A percentile compares a stretch with the other conserved stretches of the same genome.
phyloP scores from a whole-genome alignment of 2,888 invertebrate genomes.

The Gerosis bhagava region DNA sequence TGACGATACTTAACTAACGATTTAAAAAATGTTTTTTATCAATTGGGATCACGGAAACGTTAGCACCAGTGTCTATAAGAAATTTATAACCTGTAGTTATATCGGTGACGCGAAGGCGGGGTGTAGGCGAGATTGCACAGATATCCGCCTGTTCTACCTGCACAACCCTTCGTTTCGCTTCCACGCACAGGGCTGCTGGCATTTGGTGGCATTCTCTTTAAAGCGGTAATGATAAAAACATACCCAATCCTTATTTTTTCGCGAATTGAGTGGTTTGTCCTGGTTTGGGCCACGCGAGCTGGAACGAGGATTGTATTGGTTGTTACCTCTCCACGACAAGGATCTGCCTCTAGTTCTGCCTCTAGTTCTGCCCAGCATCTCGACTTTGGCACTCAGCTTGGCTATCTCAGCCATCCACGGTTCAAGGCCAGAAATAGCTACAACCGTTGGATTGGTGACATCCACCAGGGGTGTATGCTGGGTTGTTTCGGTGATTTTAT shows the following conservation, averaged over 20 bases:
- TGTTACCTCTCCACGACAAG: background rate
- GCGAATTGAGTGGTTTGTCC: too few relatives aligned
- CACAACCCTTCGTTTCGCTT: slow-evolving; percentile 12
- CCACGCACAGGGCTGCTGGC: slow-evolving; percentile 29
- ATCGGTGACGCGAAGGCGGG: slow-evolving; percentile 30
- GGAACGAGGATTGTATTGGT: too few relatives aligned
- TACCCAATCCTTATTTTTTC: slow-evolving; percentile 15
- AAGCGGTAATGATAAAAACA: slow-evolving; percentile 30
- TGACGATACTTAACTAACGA: too few relatives aligned
- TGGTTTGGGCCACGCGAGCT: too few relatives aligned
- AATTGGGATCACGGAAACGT: slow-evolving; percentile 30
- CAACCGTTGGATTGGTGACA: too few relatives aligned
- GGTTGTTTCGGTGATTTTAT: slow-evolving; percentile 3
- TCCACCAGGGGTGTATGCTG: too few relatives aligned
- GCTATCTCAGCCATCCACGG: slow-evolving; percentile 3
- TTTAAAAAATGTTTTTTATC: too few relatives aligned
- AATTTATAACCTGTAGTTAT: slow-evolving; percentile 12
- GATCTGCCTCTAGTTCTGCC: background rate
- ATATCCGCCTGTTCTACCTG: slow-evolving; percentile 21
- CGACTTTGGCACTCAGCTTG: slow-evolving; percentile 1
- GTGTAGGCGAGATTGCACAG: too few relatives aligned
- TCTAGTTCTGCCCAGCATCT: background rate
- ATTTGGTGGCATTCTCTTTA: slow-evolving; percentile 17
- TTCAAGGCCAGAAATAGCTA: too few relatives aligned
- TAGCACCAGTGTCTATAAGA: slow-evolving; percentile 31